Percentiles rank a stretch among this genome's conserved stretches.
phyloP scores from a whole-genome alignment of 2,113 vertebrate genomes.

The Mugil cephalus region DNA sequence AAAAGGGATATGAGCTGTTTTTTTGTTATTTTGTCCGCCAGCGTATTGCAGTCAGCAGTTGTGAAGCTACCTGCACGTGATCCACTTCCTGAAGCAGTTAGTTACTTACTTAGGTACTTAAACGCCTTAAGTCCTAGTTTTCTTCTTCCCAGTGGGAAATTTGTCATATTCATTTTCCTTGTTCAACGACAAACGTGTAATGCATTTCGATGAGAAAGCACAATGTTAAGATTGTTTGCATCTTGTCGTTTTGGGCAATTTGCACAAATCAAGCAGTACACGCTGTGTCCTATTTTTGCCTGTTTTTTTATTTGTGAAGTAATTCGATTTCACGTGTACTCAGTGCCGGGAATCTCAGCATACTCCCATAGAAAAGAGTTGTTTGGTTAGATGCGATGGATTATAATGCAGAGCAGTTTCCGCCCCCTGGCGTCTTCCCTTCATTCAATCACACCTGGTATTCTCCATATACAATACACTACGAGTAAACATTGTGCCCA shows the following conservation, averaged over 20 bases:
- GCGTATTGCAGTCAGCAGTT: neutral
- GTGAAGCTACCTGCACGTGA: neutral
- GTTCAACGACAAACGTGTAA: conserved; percentile 26
- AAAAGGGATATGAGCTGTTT: neutral
- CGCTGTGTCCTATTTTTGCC: neutral
- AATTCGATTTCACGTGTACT: neutral
- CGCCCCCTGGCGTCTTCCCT: too few species aligned
- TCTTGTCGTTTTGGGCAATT: neutral
- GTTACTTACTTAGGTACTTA: neutral
- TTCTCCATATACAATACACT: too few species aligned
- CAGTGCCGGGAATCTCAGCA: neutral
- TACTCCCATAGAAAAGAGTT: neutral
- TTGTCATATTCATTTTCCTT: conserved; percentile 22
- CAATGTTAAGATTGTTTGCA: neutral
- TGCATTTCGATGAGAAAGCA: conserved; percentile 17
- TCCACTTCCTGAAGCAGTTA: neutral
- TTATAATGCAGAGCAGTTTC: too few species aligned
- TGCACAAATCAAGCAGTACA: neutral
- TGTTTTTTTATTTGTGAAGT: conserved; percentile 7
- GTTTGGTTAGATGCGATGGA: too few species aligned
- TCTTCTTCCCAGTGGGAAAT: conserved; percentile 33
- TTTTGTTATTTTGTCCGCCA: neutral
- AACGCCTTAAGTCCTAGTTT: neutral
- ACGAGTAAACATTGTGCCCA: too few species aligned
- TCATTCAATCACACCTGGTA: too few species aligned